These are phyloP conservation scores for Spea bombifrons DNA, from an alignment of 2,113 vertebrate species.

Conservation along the genomic window DNA sequence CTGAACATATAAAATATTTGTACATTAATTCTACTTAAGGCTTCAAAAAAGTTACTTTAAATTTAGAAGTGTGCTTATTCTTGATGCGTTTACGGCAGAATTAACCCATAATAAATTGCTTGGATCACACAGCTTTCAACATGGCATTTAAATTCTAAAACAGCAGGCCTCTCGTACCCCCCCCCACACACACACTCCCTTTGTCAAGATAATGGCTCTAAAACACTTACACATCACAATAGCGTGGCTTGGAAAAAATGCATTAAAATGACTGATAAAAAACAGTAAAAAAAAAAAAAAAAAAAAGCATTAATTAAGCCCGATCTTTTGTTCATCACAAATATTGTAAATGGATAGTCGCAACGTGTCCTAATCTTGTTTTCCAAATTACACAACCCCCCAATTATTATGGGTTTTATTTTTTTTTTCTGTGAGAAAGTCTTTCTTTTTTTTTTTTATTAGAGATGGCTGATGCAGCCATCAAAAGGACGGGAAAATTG, in stretches of 20 bases:
- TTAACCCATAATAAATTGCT: no score
- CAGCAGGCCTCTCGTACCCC: not conserved
- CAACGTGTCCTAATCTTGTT: conserved; percentile 7
- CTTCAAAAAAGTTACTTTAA: no score
- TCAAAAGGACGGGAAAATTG: conserved; percentile 31
- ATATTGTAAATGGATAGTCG: not conserved
- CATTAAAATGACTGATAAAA: conserved; percentile 29
- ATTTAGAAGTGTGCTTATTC: no score
- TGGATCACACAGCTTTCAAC: not conserved
- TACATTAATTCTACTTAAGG: no score
- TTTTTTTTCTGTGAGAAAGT: not conserved
- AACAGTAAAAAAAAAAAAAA: not conserved
- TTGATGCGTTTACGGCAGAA: no score
- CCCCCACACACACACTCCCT: not conserved
- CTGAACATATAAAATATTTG: no score
- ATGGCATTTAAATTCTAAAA: conserved; percentile 9
- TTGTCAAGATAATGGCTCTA: conserved; percentile 33
- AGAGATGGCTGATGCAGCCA: not conserved
- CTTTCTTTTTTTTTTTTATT: conserved; percentile 7
- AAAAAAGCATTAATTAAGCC: conserved; percentile 27
- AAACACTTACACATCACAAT: conserved; percentile 31
- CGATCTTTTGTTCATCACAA: conserved; percentile 3
- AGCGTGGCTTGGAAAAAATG: not conserved
- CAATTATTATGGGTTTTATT: not conserved
- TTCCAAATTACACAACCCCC: conserved; percentile 10